These are phyloP conservation scores for Spermophilus dauricus DNA, from an alignment of 2,113 vertebrate species.

Conservation along the genomic window DNA sequence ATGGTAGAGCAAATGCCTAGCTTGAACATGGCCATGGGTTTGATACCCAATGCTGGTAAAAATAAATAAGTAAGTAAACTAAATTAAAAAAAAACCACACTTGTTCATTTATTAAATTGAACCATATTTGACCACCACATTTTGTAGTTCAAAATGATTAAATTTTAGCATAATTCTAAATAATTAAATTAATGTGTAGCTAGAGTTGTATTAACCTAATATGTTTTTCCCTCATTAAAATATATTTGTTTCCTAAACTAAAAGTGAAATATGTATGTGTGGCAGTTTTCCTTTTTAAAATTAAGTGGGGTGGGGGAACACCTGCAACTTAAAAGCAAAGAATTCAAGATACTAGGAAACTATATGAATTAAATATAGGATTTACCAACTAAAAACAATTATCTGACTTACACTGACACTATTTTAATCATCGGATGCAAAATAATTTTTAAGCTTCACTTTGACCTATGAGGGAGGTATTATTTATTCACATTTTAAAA, in stretches of 20 bases:
- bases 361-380: neutral
- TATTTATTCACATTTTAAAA: neutral
- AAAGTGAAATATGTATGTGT: neutral
- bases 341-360: neutral
- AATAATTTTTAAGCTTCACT: neutral
- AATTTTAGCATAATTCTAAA: neutral
- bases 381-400: neutral
- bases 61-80: neutral
- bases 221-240: neutral
- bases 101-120: neutral
- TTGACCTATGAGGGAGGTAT: neutral
- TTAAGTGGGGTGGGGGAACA: neutral
- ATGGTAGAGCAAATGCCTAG: neutral
- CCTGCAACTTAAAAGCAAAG: neutral
- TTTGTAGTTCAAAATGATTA: neutral
- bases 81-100: neutral
- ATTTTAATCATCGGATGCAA: neutral
- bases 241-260: neutral
- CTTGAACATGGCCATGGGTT: neutral
- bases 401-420: neutral
- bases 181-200: neutral
- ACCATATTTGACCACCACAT: neutral
- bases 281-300: neutral
- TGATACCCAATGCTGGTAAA: neutral
- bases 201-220: neutral